Evolutionary conservation across 2,888 invertebrate genomes (phyloP), one percentile per base, ranked within the genome.

Genomic region (Drosophila suboccidentalis): DNA sequence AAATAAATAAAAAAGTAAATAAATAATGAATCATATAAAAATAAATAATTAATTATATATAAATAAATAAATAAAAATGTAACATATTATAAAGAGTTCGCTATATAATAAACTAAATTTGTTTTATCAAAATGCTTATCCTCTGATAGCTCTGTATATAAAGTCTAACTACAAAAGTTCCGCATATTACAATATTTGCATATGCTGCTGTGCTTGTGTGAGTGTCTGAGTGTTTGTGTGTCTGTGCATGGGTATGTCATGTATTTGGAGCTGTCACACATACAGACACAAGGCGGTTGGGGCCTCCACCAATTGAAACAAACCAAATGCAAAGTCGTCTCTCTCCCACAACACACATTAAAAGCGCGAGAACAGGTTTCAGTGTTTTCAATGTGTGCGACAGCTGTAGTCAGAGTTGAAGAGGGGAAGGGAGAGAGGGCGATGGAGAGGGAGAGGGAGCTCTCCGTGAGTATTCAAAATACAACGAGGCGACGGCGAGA

Each of bases 271-370:
- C 71, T 73, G 54, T 38, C 73, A 88, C 71, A 65, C 75, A 53
- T 47, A 51, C 41, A 71, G 46, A 54, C 26, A 72, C 49, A 65
- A 38, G 6, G 32, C 19, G 32, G 65, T 71, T 74, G 78, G 70
- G 61, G 86, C 51, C 80, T 81, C 82, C 82, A 89, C 88, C 88
- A 89, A 89, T 89, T 87, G 85, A 85, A 89, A 84, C 75, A 77
- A 79, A 74, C 82, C 90, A 90, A 84, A 89, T 84, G 87, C 88
- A 85, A 85, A 82, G 76, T 67, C 62, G 84, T 76, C 89, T 87
- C 89, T 87, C 85, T 85, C 89, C 89, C 86, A 89, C 89, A 89
- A 86, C 85, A 84, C 85, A 84, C 82, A 84, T 73, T 75, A 74
- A 82, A 29, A 54, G 65, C 62, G 66, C 22, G 83, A 88, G 80